These are phyloP conservation scores for Melolontha melolontha DNA, from an alignment of 2,888 invertebrate species.

Conservation along the genomic window DNA sequence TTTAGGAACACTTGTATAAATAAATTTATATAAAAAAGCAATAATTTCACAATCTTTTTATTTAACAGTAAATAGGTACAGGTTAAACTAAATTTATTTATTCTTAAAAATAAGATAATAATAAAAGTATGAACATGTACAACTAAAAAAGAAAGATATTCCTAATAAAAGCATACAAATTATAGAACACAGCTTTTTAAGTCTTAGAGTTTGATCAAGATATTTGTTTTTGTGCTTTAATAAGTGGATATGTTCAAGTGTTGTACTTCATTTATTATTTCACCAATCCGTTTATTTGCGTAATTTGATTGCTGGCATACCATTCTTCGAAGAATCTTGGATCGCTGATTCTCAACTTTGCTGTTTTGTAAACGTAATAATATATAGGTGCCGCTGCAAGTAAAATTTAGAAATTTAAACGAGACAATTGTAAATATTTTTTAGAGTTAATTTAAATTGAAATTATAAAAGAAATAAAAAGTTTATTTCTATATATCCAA, in stretches of 20 bases:
- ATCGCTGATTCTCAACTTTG: constrained; percentile 87
- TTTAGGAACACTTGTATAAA: no score
- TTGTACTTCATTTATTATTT: constrained; percentile 33
- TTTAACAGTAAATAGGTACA: constrained; percentile 22
- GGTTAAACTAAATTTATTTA: constrained; percentile 17
- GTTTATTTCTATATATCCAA: no score
- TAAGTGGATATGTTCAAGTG: constrained; percentile 24
- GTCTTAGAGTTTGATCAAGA: constrained; percentile 36
- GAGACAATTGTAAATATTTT: neutral
- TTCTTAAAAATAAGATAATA: constrained; percentile 13
- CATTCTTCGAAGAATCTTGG: constrained; percentile 91
- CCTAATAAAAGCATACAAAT: constrained; percentile 29
- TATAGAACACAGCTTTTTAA: constrained; percentile 35
- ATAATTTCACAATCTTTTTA: neutral
- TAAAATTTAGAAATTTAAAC: constrained; percentile 14
- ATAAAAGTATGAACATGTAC: constrained; percentile 6
- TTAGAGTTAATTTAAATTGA: no score
- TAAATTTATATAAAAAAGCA: no score
- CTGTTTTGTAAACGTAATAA: constrained; percentile 91
- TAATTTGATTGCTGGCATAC: constrained; percentile 61
- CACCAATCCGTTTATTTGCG: constrained; percentile 38
- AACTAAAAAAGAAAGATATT: constrained; percentile 3
- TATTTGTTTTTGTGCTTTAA: constrained; percentile 36
- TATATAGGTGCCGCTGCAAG: constrained; percentile 84
- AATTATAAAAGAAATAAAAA: no score